Conservation (phyloP, 2,888 invertebrate genomes). For the Calameuta filiformis region DNA sequence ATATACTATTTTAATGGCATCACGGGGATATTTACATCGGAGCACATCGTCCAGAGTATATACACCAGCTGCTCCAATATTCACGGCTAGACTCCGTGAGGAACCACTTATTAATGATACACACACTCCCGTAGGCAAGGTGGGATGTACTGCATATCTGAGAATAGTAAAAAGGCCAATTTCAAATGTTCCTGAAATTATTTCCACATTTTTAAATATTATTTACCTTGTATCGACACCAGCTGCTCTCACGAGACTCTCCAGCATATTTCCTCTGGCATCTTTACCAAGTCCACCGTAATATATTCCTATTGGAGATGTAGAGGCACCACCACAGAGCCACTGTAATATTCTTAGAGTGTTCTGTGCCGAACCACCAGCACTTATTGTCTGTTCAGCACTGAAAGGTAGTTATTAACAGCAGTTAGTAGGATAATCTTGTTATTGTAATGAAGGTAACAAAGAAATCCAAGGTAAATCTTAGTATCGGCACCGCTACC, state of each 20-base stretch:
- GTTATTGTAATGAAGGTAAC: background rate
- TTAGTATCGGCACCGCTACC: background rate
- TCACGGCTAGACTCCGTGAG: slow-evolving; percentile 59
- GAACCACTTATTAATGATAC: slow-evolving; percentile 54
- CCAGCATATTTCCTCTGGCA: slow-evolving; percentile 49
- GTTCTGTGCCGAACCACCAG: slow-evolving; percentile 59
- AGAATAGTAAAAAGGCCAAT: slow-evolving; percentile 11
- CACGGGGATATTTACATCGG: slow-evolving; percentile 41
- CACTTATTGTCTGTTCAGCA: slow-evolving; percentile 35
- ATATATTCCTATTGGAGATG: slow-evolving; percentile 40
- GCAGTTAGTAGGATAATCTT: background rate
- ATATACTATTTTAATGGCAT: slow-evolving; percentile 56
- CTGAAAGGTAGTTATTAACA: slow-evolving; percentile 31
- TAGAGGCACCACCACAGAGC: slow-evolving; percentile 43
- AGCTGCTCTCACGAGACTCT: slow-evolving; percentile 49
- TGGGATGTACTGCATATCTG: slow-evolving; percentile 57
- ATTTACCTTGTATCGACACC: slow-evolving; percentile 57
- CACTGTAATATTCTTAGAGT: slow-evolving; percentile 57
- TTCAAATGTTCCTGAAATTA: too few relatives aligned
- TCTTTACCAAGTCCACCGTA: slow-evolving; percentile 62
- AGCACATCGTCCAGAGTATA: slow-evolving; percentile 53
- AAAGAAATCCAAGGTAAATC: background rate
- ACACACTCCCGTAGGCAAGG: slow-evolving; percentile 59
- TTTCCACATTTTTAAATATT: background rate
- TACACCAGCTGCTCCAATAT: slow-evolving; percentile 60